phyloP scores from a whole-genome alignment of 1,140 invertebrate species.

The Meloidogyne exigua region DNA sequence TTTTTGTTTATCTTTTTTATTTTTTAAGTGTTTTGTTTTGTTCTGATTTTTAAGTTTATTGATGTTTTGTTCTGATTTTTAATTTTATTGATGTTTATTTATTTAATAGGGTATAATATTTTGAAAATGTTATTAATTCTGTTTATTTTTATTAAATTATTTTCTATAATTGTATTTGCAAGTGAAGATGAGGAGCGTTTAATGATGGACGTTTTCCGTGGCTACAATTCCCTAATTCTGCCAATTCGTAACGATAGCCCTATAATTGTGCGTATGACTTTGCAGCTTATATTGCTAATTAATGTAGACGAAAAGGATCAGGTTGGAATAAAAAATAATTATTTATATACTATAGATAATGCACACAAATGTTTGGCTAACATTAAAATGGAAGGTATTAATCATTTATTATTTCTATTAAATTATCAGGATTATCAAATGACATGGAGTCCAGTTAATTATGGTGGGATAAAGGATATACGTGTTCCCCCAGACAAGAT shows the following conservation, averaged over 20 bases:
- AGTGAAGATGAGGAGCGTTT: conserved; percentile 39
- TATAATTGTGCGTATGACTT: conserved; percentile 87
- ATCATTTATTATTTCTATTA: conserved; percentile 53
- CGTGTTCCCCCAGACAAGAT: conserved; percentile 88
- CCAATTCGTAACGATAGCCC: conserved; percentile 87
- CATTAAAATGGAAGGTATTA: conserved; percentile 77
- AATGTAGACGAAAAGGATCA: conserved; percentile 82
- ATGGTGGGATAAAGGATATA: conserved; percentile 90
- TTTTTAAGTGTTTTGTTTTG: too few species aligned
- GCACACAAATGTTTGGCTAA: conserved; percentile 64
- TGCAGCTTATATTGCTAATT: conserved; percentile 95
- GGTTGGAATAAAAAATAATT: conserved; percentile 1
- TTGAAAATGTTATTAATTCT: background rate
- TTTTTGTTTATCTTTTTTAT: too few species aligned
- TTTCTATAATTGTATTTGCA: conserved; percentile 1
- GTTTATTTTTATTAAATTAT: background rate
- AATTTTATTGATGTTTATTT: background rate
- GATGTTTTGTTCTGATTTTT: background rate
- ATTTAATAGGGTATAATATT: background rate
- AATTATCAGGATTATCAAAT: conserved; percentile 76
- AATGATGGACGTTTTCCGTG: conserved; percentile 66
- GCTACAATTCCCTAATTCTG: conserved; percentile 97
- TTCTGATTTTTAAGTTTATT: too few species aligned
- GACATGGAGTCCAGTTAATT: conserved; percentile 94
- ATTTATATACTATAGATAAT: conserved; percentile 49